A percentile compares a stretch with the other conserved stretches of the same genome.
phyloP scores from a whole-genome alignment of 92 coral and sea anemone species.

The Parazoanthus atlanticus region DNA sequence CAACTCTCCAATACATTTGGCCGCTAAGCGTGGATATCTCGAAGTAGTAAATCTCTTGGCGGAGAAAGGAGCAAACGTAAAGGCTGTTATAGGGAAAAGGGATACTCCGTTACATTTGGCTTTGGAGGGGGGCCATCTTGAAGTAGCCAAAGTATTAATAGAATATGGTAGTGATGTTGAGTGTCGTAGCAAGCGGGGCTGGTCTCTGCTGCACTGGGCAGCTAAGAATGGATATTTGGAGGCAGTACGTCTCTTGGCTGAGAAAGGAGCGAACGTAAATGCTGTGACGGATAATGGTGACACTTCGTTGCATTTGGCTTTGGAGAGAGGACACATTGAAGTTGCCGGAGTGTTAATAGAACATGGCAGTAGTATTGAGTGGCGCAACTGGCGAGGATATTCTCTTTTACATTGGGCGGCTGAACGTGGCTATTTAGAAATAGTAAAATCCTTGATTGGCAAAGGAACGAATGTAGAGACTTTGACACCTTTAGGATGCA shows the following conservation, averaged over 20 bases:
- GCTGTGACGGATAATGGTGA: background rate
- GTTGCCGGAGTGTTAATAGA: background rate
- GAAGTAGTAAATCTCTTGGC: constrained; percentile 14
- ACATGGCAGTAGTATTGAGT: background rate
- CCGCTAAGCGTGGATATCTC: constrained; percentile 2
- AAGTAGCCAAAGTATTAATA: background rate
- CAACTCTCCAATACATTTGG: constrained; percentile 13
- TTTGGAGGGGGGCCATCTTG: background rate
- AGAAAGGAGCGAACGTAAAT: background rate
- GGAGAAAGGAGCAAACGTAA: background rate
- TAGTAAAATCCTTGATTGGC: background rate
- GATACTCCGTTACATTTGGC: background rate
- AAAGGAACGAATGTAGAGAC: background rate
- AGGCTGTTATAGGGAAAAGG: background rate
- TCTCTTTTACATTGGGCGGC: background rate
- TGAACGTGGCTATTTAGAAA: background rate
- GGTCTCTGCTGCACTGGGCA: background rate
- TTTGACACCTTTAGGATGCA: background rate
- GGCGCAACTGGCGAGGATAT: background rate
- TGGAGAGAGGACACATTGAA: background rate
- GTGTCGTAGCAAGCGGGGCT: background rate
- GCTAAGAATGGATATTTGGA: background rate
- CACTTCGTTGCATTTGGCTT: background rate
- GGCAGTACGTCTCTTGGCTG: background rate
- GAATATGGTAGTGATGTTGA: background rate